Evolutionary conservation across 2,888 invertebrate species (phyloP), one percentile per base, ranked within the genome.

Genomic region (Drosophila neutralis): DNA sequence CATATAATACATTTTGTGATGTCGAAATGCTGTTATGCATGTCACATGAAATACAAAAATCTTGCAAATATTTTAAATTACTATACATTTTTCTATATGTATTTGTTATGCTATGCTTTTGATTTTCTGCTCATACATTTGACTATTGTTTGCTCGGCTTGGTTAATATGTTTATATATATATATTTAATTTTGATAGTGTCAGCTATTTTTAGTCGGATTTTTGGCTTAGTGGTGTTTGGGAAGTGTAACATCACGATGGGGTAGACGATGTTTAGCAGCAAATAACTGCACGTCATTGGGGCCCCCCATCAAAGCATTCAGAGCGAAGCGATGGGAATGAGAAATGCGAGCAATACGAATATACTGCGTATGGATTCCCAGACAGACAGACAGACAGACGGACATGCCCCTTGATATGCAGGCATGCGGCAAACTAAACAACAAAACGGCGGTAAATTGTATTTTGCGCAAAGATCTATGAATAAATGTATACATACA

Each of bases 231-330:
- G 45, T 63, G 68, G 71, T 75, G 31, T 58, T 69, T 58, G 57
- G 65, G 71, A 76, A 70, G 62, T 82, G 73, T 74, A 85, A 61
- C 72, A 83, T 74, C 88, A 74, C 66, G 68, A 27, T 87, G 63
- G 52, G 76, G 59, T 42, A 61, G 67, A 73, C 42, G 66, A 72
- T 69, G 79, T 82, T 84, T 67, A 70, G 66, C 73, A 71, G 58
- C 71, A 82, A 74, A 88, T 83, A 83, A 73, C 66, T 83, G 75
- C 87, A 81, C 82, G 66, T 81, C 73, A 83, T 76, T 48, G 45
- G 58, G 51, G 33, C 10, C 3, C 3, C 83, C 71, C 73, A 65
- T 81, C 71, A 78, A 72, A 71, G 36, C 61, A 67, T 75, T 71
- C 81, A 70, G 61, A 57, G 52, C 69, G 59, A 31, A 38, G 60